phyloP scores from a whole-genome alignment of 1,140 invertebrate species.

The Asobara japonica region DNA sequence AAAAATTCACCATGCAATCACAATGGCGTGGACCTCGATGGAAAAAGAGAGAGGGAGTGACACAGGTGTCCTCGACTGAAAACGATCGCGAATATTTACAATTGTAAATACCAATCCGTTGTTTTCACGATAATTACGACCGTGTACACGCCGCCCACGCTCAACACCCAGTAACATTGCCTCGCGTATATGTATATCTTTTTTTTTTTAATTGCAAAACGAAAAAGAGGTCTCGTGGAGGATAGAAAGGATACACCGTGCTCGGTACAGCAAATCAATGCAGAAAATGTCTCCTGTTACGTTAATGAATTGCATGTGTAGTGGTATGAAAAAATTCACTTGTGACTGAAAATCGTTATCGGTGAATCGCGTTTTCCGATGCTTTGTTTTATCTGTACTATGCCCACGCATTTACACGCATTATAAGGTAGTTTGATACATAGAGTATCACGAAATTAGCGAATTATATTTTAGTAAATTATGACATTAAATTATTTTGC shows the following conservation, averaged over 20 bases:
- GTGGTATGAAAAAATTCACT: constrained; percentile 22
- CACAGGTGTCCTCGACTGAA: background rate
- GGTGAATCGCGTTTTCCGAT: background rate
- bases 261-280: background rate
- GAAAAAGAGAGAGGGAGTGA: background rate
- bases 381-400: background rate
- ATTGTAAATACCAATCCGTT: constrained; percentile 28
- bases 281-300: constrained; percentile 33
- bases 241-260: background rate
- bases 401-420: background rate
- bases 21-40: background rate
- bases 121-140: constrained; percentile 36
- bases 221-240: background rate
- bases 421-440: background rate
- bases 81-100: constrained; percentile 6
- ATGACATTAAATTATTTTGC: too few species aligned
- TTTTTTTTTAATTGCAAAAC: background rate
- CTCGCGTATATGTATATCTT: constrained; percentile 2
- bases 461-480: too few species aligned
- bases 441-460: too few species aligned
- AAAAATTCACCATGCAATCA: background rate
- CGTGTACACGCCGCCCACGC: constrained; percentile 33
- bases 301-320: constrained; percentile 41
- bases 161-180: constrained; percentile 12
- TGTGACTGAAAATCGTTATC: constrained; percentile 9